Evolutionary conservation across 2,113 vertebrate genomes (phyloP).

Genomic region (Dicrurus megarhynchus): DNA sequence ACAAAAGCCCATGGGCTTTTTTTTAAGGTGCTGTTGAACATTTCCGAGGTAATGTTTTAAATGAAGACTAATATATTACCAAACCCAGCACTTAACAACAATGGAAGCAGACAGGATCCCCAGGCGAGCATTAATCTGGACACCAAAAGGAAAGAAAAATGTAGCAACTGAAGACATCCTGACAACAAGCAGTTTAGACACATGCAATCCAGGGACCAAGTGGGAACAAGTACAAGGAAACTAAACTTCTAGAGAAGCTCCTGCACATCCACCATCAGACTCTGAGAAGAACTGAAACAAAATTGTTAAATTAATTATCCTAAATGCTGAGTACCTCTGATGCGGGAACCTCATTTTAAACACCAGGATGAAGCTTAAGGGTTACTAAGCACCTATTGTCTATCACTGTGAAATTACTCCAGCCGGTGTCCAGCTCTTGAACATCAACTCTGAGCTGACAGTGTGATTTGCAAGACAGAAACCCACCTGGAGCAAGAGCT

Average conservation of each 20-base stretch:
- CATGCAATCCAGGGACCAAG: not conserved
- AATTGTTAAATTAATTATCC: not conserved
- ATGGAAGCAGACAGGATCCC: conserved; percentile 5
- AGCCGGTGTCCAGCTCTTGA: not conserved
- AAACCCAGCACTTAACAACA: not conserved
- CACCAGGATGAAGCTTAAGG: not conserved
- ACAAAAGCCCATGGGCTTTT: conserved; percentile 35
- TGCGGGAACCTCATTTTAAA: not conserved
- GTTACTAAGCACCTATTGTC: not conserved
- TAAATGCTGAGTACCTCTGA: not conserved
- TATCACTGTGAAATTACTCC: not conserved
- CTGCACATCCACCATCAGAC: not conserved
- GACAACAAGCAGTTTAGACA: not conserved
- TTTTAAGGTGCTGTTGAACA: not conserved
- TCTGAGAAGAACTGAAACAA: not conserved
- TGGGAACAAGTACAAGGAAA: not conserved
- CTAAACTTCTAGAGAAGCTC: not conserved
- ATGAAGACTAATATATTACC: not conserved
- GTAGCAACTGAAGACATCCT: not conserved
- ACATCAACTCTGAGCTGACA: not conserved
- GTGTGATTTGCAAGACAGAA: not conserved
- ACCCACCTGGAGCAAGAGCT: not conserved
- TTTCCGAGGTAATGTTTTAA: conserved; percentile 32
- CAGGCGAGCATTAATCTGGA: not conserved
- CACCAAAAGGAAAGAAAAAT: conserved; percentile 11